A percentile compares a stretch with the other conserved stretches of the same genome.
Evolutionary conservation across 2,113 vertebrate genomes (phyloP).

Genomic region (Pomatorhinus ruficollis): DNA sequence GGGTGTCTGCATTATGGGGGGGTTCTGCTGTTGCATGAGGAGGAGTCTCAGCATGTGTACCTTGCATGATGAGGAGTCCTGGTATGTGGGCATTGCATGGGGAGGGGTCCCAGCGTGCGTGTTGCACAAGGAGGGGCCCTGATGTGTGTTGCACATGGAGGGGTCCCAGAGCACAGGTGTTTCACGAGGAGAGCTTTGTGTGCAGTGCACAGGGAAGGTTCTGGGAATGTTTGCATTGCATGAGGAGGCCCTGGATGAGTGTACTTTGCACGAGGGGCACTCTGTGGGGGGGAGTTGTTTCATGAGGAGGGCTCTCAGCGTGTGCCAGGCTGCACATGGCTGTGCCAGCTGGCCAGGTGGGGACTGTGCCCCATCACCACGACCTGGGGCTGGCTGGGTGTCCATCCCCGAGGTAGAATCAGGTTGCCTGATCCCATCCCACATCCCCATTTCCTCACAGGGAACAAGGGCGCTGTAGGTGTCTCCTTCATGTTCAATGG

Average conservation of each 20-base stretch:
- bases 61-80: neutral
- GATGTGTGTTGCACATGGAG: neutral
- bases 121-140: neutral
- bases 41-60: neutral
- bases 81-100: neutral
- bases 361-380: accelerated
- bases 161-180: accelerated
- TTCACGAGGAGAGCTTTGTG: neutral
- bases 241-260: neutral
- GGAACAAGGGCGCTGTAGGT: constrained; percentile 95
- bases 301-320: accelerated
- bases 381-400: accelerated
- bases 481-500: constrained; percentile 98
- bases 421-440: neutral
- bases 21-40: neutral
- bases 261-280: neutral
- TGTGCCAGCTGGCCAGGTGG: accelerated
- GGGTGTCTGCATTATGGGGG: neutral
- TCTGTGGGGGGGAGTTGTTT: accelerated
- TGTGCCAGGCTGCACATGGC: neutral
- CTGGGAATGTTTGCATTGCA: neutral
- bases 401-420: accelerated
- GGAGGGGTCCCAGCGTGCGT: neutral
- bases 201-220: neutral
- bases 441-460: constrained; percentile 46